Conservation (phyloP, 2,888 invertebrate genomes). For the Coecobrya sp. region DNA sequence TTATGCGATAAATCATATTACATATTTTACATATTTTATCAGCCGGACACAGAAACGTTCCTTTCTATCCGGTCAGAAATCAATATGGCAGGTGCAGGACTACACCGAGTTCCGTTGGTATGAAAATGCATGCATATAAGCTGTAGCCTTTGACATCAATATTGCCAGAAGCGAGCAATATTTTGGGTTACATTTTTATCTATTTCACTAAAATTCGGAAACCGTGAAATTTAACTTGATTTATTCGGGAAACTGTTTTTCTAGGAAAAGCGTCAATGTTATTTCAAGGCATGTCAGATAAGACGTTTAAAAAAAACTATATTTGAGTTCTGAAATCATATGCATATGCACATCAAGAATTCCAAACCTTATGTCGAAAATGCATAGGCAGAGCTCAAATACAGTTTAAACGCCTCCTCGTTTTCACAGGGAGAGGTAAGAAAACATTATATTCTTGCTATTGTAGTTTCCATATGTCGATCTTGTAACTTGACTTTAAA, state of each 20-base stretch:
- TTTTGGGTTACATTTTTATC: neutral
- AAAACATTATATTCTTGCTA: neutral
- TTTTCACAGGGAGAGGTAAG: slow-evolving; percentile 48
- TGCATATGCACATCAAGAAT: neutral
- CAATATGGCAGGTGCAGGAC: slow-evolving; percentile 66
- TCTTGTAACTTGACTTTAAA: neutral
- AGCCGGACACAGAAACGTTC: slow-evolving; percentile 73
- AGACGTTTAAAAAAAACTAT: slow-evolving; percentile 40
- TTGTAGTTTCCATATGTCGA: neutral
- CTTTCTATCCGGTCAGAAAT: slow-evolving; percentile 73
- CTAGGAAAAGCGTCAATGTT: slow-evolving; percentile 83
- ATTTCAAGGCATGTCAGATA: slow-evolving; percentile 72
- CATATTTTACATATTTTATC: slow-evolving; percentile 4
- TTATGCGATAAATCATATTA: too few species aligned
- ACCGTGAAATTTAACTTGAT: neutral
- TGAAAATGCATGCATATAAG: neutral
- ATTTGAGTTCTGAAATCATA: slow-evolving; percentile 14
- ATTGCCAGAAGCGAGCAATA: neutral
- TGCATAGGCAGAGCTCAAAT: neutral
- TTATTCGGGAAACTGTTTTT: slow-evolving; percentile 12
- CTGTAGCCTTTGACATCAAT: too few species aligned
- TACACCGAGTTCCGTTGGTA: slow-evolving; percentile 70
- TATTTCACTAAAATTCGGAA: neutral
- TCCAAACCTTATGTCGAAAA: too few species aligned
- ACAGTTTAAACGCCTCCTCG: neutral